Percentiles rank a stretch among this genome's conserved stretches.
Conservation (phyloP, 2,797 vertebrate species). For the Darevskia mixta region DNA sequence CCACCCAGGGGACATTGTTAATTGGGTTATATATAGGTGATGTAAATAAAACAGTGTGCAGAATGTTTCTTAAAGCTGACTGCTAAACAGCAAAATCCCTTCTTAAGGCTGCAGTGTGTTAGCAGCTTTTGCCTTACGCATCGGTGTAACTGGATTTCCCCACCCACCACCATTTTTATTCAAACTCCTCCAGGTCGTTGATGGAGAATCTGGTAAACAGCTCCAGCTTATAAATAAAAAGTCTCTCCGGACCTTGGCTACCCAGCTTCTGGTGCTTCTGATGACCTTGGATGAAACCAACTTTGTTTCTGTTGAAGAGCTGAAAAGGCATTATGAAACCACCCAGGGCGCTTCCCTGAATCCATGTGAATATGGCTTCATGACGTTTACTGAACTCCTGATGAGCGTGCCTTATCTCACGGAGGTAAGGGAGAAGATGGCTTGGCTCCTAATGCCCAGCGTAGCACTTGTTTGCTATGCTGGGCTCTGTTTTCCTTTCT, state of each 20-base stretch:
- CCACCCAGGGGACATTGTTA: too few species aligned
- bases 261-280: slow-evolving; percentile 90
- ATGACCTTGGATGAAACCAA: slow-evolving; percentile 90
- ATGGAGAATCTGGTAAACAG: slow-evolving; percentile 85
- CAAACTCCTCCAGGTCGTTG: slow-evolving; percentile 82
- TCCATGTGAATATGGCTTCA: slow-evolving; percentile 97
- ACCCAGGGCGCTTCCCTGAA: slow-evolving; percentile 84
- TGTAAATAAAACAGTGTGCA: too few species aligned
- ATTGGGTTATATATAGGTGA: too few species aligned
- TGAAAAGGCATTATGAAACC: slow-evolving; percentile 84
- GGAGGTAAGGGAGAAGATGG: slow-evolving; percentile 81
- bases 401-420: slow-evolving; percentile 96
- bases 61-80: too few species aligned
- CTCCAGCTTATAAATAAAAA: slow-evolving; percentile 96
- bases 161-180: neutral
- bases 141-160: neutral
- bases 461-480: neutral
- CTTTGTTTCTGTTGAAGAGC: slow-evolving; percentile 83
- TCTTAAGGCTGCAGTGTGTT: too few species aligned
- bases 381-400: slow-evolving; percentile 92
- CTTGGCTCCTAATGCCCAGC: neutral
- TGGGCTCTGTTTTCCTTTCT: neutral
- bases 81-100: too few species aligned
- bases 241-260: slow-evolving; percentile 91
- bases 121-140: too few species aligned